Evolutionary conservation across 92 coral and sea anemone species (phyloP).

Genomic region (Palythoa heliodiscus): DNA sequence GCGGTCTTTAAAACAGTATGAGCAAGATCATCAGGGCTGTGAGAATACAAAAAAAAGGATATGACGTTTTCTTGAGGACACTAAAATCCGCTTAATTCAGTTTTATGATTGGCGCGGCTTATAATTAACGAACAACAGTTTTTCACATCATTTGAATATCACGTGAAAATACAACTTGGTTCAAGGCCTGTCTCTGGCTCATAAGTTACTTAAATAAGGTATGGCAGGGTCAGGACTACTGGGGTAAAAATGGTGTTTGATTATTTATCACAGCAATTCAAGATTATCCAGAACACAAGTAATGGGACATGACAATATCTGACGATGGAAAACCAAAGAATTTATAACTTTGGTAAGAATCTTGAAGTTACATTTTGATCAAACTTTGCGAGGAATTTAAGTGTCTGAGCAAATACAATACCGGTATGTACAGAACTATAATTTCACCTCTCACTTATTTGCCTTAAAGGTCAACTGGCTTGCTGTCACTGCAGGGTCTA

Average conservation of each 20-base stretch:
- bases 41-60: neutral
- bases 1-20: neutral
- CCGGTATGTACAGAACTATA: neutral
- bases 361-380: neutral
- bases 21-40: neutral
- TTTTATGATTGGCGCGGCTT: constrained; percentile 13
- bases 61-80: neutral
- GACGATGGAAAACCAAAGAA: neutral
- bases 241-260: neutral
- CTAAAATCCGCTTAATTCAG: neutral
- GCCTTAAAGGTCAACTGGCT: neutral
- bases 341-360: neutral
- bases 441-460: neutral
- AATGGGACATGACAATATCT: neutral
- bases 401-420: neutral
- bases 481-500: neutral
- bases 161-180: neutral
- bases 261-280: neutral
- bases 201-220: neutral
- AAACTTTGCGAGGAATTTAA: neutral
- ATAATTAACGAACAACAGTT: neutral
- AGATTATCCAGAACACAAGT: neutral
- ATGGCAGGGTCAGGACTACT: neutral
- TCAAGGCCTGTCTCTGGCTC: constrained; percentile 1
- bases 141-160: constrained; percentile 27